These are phyloP conservation scores for Sebastes schlegelii DNA, from an alignment of 2,113 vertebrate genomes.

Conservation along the genomic window DNA sequence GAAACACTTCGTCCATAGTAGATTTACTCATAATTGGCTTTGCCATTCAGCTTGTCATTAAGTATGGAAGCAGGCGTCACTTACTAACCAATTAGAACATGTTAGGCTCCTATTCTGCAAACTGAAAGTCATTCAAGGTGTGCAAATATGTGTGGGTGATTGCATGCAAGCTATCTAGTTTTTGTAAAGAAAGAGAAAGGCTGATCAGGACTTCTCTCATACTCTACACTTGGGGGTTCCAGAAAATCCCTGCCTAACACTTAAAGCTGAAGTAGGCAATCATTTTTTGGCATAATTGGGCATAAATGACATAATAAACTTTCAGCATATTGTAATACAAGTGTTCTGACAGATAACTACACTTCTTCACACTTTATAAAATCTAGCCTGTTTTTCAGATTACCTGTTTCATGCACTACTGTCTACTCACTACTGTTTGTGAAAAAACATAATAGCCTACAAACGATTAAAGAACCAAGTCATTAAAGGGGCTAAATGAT, in stretches of 20 bases:
- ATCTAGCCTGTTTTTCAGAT: too few relatives aligned
- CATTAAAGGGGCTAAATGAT: too few relatives aligned
- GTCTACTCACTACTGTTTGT: too few relatives aligned
- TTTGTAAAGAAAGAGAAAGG: too few relatives aligned
- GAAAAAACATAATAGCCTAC: neutral
- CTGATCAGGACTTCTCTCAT: neutral
- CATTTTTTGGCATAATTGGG: too few relatives aligned
- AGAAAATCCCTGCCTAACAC: neutral
- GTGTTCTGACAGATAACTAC: too few relatives aligned
- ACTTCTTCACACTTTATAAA: too few relatives aligned
- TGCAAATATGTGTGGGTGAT: neutral
- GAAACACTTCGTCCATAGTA: constrained; percentile 39
- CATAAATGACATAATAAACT: too few relatives aligned
- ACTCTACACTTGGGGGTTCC: neutral
- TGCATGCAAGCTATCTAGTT: neutral
- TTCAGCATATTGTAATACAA: too few relatives aligned
- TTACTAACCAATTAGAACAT: constrained; percentile 47
- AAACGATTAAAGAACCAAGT: too few relatives aligned
- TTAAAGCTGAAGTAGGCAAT: too few relatives aligned
- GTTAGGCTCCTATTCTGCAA: constrained; percentile 2
- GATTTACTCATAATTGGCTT: constrained; percentile 62
- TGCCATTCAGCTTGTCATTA: constrained; percentile 48
- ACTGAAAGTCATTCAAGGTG: neutral
- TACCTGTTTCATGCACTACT: too few relatives aligned
- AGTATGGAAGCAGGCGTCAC: constrained; percentile 23